These are phyloP conservation scores for Ptycholaimellus sp. DNA, from an alignment of 2,888 invertebrate genomes.

Conservation along the genomic window DNA sequence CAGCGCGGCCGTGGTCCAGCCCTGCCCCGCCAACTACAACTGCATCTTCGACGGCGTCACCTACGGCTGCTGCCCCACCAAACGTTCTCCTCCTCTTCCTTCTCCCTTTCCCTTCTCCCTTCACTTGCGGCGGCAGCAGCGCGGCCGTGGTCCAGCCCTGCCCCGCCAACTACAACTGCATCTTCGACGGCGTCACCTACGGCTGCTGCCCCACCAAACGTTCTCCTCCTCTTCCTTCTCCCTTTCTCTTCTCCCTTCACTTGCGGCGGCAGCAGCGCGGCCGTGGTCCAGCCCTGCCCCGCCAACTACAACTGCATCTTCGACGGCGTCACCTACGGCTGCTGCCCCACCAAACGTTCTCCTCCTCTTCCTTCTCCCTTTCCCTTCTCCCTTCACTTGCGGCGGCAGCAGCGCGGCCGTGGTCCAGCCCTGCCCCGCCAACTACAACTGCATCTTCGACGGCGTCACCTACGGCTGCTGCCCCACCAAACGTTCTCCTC, in stretches of 20 bases:
- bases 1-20: too few relatives aligned
- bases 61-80: constrained; percentile 16
- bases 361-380: too few relatives aligned
- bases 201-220: constrained; percentile 16
- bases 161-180: constrained; percentile 15
- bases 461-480: constrained; percentile 15
- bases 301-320: constrained; percentile 15
- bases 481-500: constrained; percentile 10
- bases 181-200: constrained; percentile 14
- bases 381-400: too few relatives aligned
- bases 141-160: constrained; percentile 13
- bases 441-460: constrained; percentile 15
- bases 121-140: too few relatives aligned
- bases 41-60: constrained; percentile 14
- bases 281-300: constrained; percentile 14
- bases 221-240: too few relatives aligned
- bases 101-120: too few relatives aligned
- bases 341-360: constrained; percentile 13
- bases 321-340: constrained; percentile 14
- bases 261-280: too few relatives aligned
- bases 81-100: constrained; percentile 1
- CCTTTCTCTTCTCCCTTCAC: too few relatives aligned
- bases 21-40: constrained; percentile 15
- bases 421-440: constrained; percentile 15
- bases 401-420: too few relatives aligned